These are phyloP conservation scores for Protophormia terraenovae DNA, from an alignment of 2,888 invertebrate species.

Conservation along the genomic window DNA sequence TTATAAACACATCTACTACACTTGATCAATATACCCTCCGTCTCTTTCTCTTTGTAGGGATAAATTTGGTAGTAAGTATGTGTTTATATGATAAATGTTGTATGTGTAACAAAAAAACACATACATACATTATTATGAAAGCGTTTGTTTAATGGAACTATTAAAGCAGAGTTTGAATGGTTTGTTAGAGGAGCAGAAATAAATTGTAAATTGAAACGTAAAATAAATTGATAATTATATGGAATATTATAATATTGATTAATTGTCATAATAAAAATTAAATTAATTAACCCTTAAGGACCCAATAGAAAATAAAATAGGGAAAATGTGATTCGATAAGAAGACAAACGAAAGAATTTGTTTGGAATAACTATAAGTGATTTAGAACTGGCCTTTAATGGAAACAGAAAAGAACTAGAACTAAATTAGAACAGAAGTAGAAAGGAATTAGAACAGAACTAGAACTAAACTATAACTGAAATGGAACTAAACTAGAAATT, in stretches of 20 bases:
- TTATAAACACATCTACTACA: conserved; percentile 45
- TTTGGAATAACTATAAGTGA: no score
- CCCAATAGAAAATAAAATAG: no score
- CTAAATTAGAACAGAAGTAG: no score
- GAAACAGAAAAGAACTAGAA: no score
- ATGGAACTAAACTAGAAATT: no score
- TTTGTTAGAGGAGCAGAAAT: neutral
- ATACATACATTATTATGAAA: neutral
- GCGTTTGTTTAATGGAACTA: conserved; percentile 24
- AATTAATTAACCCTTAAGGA: neutral
- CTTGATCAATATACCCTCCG: conserved; percentile 25
- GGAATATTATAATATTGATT: conserved; percentile 23
- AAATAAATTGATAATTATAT: conserved; percentile 11
- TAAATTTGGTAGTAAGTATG: neutral
- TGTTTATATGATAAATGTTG: conserved; percentile 27
- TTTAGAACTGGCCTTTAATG: no score
- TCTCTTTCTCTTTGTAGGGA: neutral
- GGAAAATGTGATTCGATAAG: no score
- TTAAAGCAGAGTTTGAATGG: neutral
- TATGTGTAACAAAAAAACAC: neutral
- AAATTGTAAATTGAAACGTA: neutral
- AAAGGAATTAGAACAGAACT: no score
- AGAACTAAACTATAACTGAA: no score
- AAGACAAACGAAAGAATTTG: no score
- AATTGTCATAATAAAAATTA: neutral